phyloP scores from a whole-genome alignment of 2,797 vertebrate genomes.

The Corythornis leucogaster region DNA sequence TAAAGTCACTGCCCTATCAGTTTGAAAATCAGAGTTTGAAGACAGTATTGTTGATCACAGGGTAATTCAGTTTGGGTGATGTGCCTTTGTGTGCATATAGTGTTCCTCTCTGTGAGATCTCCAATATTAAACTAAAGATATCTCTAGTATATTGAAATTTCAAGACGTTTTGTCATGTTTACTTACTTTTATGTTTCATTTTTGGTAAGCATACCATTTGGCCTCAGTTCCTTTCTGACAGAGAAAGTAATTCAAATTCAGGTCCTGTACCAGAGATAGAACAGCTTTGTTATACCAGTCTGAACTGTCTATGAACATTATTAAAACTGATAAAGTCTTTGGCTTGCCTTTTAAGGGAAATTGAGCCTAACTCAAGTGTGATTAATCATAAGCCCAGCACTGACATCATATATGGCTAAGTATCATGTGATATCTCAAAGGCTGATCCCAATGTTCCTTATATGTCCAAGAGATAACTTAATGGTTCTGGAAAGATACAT shows the following conservation, averaged over 20 bases:
- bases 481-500: background rate
- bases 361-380: background rate
- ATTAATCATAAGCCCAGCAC: background rate
- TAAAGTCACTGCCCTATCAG: background rate
- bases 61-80: background rate
- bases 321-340: slow-evolving; percentile 24
- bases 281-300: background rate
- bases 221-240: background rate
- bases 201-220: background rate
- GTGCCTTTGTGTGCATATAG: no score
- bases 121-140: background rate
- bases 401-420: background rate
- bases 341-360: slow-evolving; percentile 13
- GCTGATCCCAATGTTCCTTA: background rate
- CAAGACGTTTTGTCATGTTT: background rate
- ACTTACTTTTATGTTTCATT: background rate
- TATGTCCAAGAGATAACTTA: background rate
- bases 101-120: background rate
- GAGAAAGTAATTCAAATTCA: background rate
- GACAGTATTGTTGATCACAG: background rate
- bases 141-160: background rate
- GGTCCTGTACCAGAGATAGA: background rate
- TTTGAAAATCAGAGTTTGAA: background rate
- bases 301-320: background rate
- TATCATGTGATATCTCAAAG: background rate